Evolutionary conservation across 2,113 vertebrate genomes (phyloP), one percentile per base, ranked within the genome.

Genomic region (Lonchura striata): DNA sequence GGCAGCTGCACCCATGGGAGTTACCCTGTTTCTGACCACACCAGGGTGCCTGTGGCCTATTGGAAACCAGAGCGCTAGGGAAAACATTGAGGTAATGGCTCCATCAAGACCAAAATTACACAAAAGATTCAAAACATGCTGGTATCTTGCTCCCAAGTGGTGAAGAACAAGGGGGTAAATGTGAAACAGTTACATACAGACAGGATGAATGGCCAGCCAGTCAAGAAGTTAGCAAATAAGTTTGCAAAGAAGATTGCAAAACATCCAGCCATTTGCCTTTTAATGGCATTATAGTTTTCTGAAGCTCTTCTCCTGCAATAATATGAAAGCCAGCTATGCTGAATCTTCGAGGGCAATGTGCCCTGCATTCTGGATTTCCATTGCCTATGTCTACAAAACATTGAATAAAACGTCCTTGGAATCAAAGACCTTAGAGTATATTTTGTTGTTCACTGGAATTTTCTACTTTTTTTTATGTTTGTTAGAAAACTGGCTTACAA

Each of bases 1-100:
- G 50, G 72, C 87, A 94, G 88, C 85, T 80, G 63, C 76, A 61
- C 68, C 3, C 16, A 54, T 42, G 82, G 92, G 82, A 94, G 94
- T 88, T 37, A 52, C 92, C 71, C 68, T 12, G 23, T 56, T 88
- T 63, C 70, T 69, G 57, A 86, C n/a, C 63, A 57, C 27, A 90
- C 49, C 46, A 42, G n/a, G 3, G 5, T 44, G 49, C 21, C 30
- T 59, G 56, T 54, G 42, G 59, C 50, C 50, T 30, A 20, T 1
- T 82, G 27, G 42, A 88, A 92, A 74, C 15, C 15, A 27, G 2
- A 61, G 11, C 20, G 42, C 31, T 59, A 49, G 31, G 11, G 15
- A 71, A 35, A 82, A 60, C 12, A 12, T 5, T 60, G 37, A 72
- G 41, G 57, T 37, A 61, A 65, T 19, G n/a, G 49, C 31, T 61